phyloP scores from a whole-genome alignment of 2,888 invertebrate species.

The Luperina testacea region DNA sequence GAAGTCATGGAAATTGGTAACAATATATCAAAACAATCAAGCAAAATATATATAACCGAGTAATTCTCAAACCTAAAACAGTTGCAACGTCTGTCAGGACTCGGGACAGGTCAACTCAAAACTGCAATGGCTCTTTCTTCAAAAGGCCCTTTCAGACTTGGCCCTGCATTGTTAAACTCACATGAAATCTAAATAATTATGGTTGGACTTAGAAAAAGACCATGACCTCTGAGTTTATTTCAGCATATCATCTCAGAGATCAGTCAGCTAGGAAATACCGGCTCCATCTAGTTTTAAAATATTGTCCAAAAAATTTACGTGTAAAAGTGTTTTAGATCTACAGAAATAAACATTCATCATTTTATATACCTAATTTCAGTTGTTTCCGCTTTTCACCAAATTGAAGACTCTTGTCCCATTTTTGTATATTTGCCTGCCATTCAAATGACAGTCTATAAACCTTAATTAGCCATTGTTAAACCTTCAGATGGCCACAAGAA shows the following conservation, averaged over 20 bases:
- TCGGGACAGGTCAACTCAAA: not conserved
- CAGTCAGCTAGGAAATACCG: not conserved
- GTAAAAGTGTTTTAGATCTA: not conserved
- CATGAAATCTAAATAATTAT: too few relatives aligned
- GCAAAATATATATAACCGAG: not conserved
- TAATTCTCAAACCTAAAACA: not conserved
- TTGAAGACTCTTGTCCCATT: constrained; percentile 53
- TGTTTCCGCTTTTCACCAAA: constrained; percentile 5
- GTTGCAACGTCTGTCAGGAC: not conserved
- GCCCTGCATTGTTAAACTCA: too few relatives aligned
- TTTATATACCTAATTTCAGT: not conserved
- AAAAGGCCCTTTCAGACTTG: not conserved
- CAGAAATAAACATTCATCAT: not conserved
- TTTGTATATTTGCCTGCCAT: constrained; percentile 54
- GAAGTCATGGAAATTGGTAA: not conserved
- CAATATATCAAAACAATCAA: not conserved
- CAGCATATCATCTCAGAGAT: too few relatives aligned
- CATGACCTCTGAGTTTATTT: not conserved
- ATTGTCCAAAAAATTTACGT: not conserved
- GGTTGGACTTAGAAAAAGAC: too few relatives aligned
- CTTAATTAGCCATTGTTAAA: constrained; percentile 67
- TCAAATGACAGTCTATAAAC: constrained; percentile 69
- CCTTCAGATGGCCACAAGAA: constrained; percentile 67
- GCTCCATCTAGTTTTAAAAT: not conserved
- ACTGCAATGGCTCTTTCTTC: not conserved